Base-by-base conservation (phyloP, 2,888 invertebrate genomes). In the Melanotus villosus region DNA sequence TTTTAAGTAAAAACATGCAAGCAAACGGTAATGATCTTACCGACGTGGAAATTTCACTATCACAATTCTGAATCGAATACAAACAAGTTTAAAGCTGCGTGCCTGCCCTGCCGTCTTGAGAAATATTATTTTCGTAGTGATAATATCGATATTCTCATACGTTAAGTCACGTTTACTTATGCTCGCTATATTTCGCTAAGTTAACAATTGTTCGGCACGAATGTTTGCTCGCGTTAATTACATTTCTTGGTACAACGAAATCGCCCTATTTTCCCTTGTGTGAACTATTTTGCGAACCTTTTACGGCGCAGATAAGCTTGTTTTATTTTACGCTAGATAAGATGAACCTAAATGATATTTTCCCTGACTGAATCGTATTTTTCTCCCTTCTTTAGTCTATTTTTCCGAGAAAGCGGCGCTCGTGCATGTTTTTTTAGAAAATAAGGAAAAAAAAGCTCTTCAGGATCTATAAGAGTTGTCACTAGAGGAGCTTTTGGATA, bases 281-380 rank as follows among this genome's bases (percentile, higher is more conserved):
- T 32, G 16, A 52, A 18, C 18, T 30, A 52, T 52, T 52, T 32
- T 32, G 52, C 32, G 2, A 2, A 16, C 52, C 32, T 52, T 52
- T 32, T 32, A 52, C 4, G 16, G 52, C 7, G 9, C 14, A 52
- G 32, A 52, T 52, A 52, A 52, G 52, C 32, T 32, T 52, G 47
- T 47, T 47, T 47, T 47, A 47, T 47, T 47, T 47, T 47, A 9
- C 23, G 12, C 47, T 47, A 26, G 47, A 47, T 47, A 47, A 47
- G 47, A 47, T 23, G 47, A 47, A 47, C 47, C 26, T n/a, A 47
- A 47, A 47, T 47, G 21, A 47, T 21, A 23, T 47, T 47, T 47
- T 10, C 47, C 5, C 47, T 23, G 19, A 47, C 47, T 26, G 26
- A 47, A 26, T 47, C 47, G 23, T 21, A 10, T 21, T 21, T 45